Base-by-base conservation (phyloP, 1,140 invertebrate genomes). In the Ips typographus region DNA sequence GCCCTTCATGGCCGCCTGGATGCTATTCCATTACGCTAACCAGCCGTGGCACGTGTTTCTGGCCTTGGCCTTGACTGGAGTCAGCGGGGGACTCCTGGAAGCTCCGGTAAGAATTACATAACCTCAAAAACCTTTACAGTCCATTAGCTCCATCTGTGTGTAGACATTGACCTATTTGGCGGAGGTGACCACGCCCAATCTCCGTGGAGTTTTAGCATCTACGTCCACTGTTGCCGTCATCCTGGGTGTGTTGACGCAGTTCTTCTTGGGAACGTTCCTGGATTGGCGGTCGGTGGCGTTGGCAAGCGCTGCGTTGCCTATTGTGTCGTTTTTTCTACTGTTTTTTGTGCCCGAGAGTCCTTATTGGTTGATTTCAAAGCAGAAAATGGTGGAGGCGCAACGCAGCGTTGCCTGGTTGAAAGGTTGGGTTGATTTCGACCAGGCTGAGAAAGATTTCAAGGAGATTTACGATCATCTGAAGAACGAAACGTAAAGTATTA, bases 161-260 rank as follows among this genome's bases (percentile, higher is more conserved):
- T 44, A 90, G 88, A 87, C 89, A 58, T 80, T 93, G 72, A 92
- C 91, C 0, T 93, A 92, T 77, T 90, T 92, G 5, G 90, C 91
- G 1, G 91, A 93, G 80, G 86, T 93, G 4, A 91, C 90, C 1
- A 87, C 91, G 73, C 91, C 91, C 0, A 86, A 90, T 75, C 80
- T 92, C 7, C 84, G 91, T 41, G 91, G 91, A 2, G 85, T 90
- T 69, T 78, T 93, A 22, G 85, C 90, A 1, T 89, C 91, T 1
- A 88, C 90, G 7, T 88, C 90, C 22, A 86, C 88, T 1, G 87
- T 90, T 79, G 84, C 87, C 67, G 87, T 91, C 57, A 91, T 92
- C 44, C 77, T 88, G 0, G 91, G 91, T 1, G 84, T 91, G 1
- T 88, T 92, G 72, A 83, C 85, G 0, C 85, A 88, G 77, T 89